A percentile compares a stretch with the other conserved stretches of the same genome.
Evolutionary conservation across 2,888 invertebrate genomes (phyloP).

Genomic region (Clusia tigrina): DNA sequence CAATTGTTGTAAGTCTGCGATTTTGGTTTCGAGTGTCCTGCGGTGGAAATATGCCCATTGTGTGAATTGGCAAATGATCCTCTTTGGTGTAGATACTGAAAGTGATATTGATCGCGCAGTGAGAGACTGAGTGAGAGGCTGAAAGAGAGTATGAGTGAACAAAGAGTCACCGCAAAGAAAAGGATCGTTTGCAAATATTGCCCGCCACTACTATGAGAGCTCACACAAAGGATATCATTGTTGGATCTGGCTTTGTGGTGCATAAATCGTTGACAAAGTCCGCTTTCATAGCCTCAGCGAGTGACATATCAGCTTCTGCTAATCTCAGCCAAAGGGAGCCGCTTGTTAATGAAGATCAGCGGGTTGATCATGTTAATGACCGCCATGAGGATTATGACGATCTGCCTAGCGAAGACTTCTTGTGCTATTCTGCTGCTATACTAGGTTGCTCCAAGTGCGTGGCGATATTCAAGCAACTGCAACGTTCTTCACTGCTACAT

Average conservation of each 20-base stretch:
- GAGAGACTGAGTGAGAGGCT: not conserved
- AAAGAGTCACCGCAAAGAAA: too few species aligned
- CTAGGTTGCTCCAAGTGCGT: too few species aligned
- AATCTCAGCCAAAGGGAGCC: too few species aligned
- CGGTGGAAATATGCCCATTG: not conserved
- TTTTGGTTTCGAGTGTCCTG: constrained; percentile 7
- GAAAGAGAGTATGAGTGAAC: not conserved
- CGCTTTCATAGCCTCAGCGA: too few species aligned
- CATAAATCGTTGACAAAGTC: constrained; percentile 30
- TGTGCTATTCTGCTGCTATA: too few species aligned
- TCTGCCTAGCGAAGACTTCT: too few species aligned
- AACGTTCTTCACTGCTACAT: too few species aligned
- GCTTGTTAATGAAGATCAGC: too few species aligned
- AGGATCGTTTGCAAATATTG: not conserved
- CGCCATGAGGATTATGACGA: too few species aligned
- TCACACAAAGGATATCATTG: not conserved
- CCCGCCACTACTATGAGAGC: not conserved
- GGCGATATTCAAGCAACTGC: too few species aligned
- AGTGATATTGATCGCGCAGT: not conserved
- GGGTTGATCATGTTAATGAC: too few species aligned
- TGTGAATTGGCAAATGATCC: not conserved
- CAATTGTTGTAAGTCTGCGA: constrained; percentile 29
- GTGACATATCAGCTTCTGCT: too few species aligned
- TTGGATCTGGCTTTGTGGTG: not conserved
- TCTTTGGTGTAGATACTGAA: not conserved